Base-by-base conservation (phyloP, 2,797 vertebrate species). In the Esox lucius region DNA sequence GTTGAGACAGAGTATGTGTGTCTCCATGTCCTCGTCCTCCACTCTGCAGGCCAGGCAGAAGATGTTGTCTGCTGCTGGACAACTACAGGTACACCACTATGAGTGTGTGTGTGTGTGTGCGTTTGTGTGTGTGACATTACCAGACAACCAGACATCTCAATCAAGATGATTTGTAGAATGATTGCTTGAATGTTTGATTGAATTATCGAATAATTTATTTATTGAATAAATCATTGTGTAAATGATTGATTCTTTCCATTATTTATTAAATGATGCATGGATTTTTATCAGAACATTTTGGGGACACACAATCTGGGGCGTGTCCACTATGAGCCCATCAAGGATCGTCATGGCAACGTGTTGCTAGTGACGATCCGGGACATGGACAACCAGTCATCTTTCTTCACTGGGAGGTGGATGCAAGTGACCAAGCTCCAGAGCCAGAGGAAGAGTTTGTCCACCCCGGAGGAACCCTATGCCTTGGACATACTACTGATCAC, bases 381-480 rank as follows among this genome's bases (percentile, higher is more conserved):
- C 87, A 93, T 93, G 59, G 97, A 98, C 85, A 95, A 92, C 73
- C 95, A 96, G 78, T 96, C 95, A 86, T 96, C 96, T 0, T 95
- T 96, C 89, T 94, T 96, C 87, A 97, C 94, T 3, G 96, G 97
- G 75, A 98, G 96, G 86, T 99, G 97, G 98, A 96, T 97, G 94
- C 96, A 95, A 84, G 94, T 98, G 83, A 95, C 95, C 88, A 98
- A 97, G 78, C 93, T 99, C 71, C 98, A 99, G 93, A 99, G 97
- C 85, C 98, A 99, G 92, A 95, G 96, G 87, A 99, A 99, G 92
- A 97, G 96, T n/a, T 92, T 99, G 73, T 99, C 97, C 83, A 99
- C 97, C 3, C 98, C 97, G 0, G 97, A 99, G 87, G 97, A 99
- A 83, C 98, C 98, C 66, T 98, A 97, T 26, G 96, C 97, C 3